Percentiles rank a stretch among this genome's conserved stretches.
Conservation (phyloP, 2,797 vertebrate genomes). For the Mustela erminea region DNA sequence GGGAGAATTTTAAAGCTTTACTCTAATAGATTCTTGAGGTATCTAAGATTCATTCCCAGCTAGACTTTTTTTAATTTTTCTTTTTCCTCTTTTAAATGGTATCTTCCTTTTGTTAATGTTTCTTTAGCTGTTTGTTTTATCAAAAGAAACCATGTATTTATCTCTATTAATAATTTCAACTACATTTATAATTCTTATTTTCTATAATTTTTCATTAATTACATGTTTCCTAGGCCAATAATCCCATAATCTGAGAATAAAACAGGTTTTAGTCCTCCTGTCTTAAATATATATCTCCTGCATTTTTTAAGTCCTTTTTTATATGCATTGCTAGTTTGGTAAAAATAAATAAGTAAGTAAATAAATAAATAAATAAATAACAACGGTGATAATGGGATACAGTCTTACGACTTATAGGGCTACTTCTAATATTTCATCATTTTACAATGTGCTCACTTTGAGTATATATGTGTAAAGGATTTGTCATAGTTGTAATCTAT, state of each 20-base stretch:
- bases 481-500: background rate
- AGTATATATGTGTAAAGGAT: background rate
- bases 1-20: background rate
- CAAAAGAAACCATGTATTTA: background rate
- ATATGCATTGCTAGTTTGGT: background rate
- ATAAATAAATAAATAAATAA: background rate
- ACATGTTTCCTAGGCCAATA: background rate
- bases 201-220: background rate
- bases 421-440: background rate
- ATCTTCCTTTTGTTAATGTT: background rate
- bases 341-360: background rate
- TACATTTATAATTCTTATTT: background rate
- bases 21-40: background rate
- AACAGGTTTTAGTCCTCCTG: background rate
- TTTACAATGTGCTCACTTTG: background rate
- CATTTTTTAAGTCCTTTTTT: background rate
- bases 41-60: background rate
- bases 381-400: background rate
- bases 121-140: background rate
- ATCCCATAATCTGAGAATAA: background rate
- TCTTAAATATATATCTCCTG: background rate
- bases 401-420: background rate
- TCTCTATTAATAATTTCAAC: background rate
- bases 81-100: background rate
- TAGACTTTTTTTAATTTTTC: background rate